Evolutionary conservation across 2,888 invertebrate genomes (phyloP).

Genomic region (Herminia tarsipennalis): DNA sequence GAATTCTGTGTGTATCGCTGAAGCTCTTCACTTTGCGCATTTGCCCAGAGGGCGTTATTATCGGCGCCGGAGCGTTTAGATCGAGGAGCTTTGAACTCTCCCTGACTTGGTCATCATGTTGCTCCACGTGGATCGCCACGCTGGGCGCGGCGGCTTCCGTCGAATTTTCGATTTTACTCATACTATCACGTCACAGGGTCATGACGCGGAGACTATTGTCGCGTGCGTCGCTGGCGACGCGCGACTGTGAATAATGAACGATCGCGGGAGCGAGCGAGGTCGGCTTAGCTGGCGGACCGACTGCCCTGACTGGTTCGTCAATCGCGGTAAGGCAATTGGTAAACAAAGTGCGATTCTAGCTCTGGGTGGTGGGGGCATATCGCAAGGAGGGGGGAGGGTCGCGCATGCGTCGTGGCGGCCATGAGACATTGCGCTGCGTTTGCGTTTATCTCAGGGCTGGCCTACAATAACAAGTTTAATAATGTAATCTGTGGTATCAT

Average conservation of each 20-base stretch:
- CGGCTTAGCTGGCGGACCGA: constrained; percentile 87
- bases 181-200: constrained; percentile 81
- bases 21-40: constrained; percentile 84
- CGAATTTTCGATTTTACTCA: constrained; percentile 76
- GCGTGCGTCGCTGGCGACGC: constrained; percentile 79
- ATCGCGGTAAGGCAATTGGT: constrained; percentile 78
- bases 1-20: constrained; percentile 79
- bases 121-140: constrained; percentile 78
- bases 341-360: constrained; percentile 78
- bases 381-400: constrained; percentile 92
- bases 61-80: constrained; percentile 64
- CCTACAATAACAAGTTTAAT: constrained; percentile 16
- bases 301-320: constrained; percentile 76
- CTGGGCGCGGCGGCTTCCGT: constrained; percentile 76
- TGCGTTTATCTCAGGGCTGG: constrained; percentile 86
- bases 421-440: constrained; percentile 88
- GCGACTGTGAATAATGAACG: constrained; percentile 70
- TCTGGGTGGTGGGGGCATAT: constrained; percentile 64
- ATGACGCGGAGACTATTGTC: constrained; percentile 75
- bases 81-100: constrained; percentile 75
- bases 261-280: constrained; percentile 91
- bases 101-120: constrained; percentile 68
- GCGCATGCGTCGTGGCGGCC: constrained; percentile 91
- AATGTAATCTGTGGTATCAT: constrained; percentile 8
- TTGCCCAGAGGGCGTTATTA: constrained; percentile 78